Evolutionary conservation across 1,140 invertebrate genomes (phyloP).

Genomic region (Drosophila tropicalis): DNA sequence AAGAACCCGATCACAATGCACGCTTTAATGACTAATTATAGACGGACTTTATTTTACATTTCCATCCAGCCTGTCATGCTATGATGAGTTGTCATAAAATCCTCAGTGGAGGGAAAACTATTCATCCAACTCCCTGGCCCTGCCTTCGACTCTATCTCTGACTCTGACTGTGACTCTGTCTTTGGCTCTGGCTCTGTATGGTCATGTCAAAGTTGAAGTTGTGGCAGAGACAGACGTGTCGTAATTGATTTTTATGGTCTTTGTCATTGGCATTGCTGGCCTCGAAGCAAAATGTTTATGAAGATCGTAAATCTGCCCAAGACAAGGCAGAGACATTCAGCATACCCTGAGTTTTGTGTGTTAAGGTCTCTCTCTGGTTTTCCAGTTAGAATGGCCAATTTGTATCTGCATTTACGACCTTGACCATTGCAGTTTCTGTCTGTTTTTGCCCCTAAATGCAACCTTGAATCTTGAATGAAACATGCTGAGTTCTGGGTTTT

Average conservation of each 20-base stretch:
- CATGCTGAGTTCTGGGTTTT: conserved; percentile 20
- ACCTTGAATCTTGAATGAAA: conserved; percentile 48
- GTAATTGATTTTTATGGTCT: conserved; percentile 81
- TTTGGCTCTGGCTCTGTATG: conserved; percentile 33
- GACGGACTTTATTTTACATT: conserved; percentile 59
- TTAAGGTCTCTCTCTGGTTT: conserved; percentile 24
- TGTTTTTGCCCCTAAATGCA: conserved; percentile 19
- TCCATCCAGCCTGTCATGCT: conserved; percentile 66
- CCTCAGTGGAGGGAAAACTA: conserved; percentile 43
- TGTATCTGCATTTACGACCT: conserved; percentile 48
- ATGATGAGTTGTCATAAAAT: conserved; percentile 82
- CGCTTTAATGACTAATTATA: conserved; percentile 81
- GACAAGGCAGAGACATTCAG: conserved; percentile 4
- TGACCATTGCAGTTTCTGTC: conserved; percentile 33
- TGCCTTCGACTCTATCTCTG: conserved; percentile 25
- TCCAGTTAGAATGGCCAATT: conserved; percentile 67
- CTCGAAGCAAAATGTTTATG: conserved; percentile 45
- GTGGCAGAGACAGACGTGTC: conserved; percentile 67
- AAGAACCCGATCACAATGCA: conserved; percentile 62
- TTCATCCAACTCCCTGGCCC: neutral
- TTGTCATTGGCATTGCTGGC: conserved; percentile 69
- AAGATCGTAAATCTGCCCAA: conserved; percentile 67
- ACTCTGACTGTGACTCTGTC: conserved; percentile 13
- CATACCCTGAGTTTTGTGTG: conserved; percentile 8
- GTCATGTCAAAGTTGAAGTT: conserved; percentile 68